phyloP scores from a whole-genome alignment of 2,797 vertebrate species.

The Micromesistius poutassou region DNA sequence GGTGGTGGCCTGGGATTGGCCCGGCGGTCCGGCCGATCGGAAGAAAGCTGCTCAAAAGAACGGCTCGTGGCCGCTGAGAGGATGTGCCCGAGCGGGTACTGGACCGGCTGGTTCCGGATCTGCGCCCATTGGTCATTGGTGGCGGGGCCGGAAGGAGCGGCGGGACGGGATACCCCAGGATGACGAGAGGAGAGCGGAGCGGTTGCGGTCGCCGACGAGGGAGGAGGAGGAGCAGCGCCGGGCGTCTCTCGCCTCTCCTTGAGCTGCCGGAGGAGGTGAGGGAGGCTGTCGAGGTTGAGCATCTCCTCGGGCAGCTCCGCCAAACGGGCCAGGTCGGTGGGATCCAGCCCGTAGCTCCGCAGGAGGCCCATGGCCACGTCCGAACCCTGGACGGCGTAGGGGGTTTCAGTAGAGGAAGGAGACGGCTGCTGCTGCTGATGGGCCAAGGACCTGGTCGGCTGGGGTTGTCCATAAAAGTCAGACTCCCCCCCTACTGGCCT shows the following conservation, averaged over 20 bases:
- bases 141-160: neutral
- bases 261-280: slow-evolving; percentile 66
- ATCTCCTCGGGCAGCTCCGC: slow-evolving; percentile 70
- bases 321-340: slow-evolving; percentile 63
- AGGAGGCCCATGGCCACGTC: slow-evolving; percentile 62
- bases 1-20: slow-evolving; percentile 21
- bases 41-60: slow-evolving; percentile 32
- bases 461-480: slow-evolving; percentile 25
- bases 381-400: slow-evolving; percentile 13
- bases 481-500: slow-evolving; percentile 22
- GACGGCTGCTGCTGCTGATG: slow-evolving; percentile 18
- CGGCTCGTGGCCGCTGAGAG: slow-evolving; percentile 1
- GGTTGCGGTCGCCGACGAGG: neutral
- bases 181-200: slow-evolving; percentile 17
- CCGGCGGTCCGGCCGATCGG: slow-evolving; percentile 50
- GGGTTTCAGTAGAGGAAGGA: slow-evolving; percentile 28
- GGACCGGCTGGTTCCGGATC: slow-evolving; percentile 18
- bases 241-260: slow-evolving; percentile 46
- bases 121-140: slow-evolving; percentile 31
- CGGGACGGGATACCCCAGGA: slow-evolving; percentile 13
- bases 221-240: neutral
- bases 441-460: slow-evolving; percentile 22
- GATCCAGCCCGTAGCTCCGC: slow-evolving; percentile 69
- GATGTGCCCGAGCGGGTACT: slow-evolving; percentile 31
- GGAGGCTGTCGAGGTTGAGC: slow-evolving; percentile 67